Evolutionary conservation across 1,140 invertebrate genomes (phyloP), one percentile per base, ranked within the genome.

Genomic region (Ectropis grisescens): DNA sequence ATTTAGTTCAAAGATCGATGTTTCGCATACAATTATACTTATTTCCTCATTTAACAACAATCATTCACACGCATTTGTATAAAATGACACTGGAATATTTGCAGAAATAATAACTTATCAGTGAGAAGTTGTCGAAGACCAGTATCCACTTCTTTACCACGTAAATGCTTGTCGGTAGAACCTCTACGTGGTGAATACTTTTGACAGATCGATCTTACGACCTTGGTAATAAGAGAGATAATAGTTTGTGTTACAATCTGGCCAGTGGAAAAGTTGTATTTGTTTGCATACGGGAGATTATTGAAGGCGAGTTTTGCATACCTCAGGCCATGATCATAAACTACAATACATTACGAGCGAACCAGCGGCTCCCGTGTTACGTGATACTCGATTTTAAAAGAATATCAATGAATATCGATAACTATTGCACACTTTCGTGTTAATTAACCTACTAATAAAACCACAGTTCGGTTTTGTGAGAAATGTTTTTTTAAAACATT

Each of bases 321-420:
- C 62, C 68, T 56, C 59, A 62, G 68, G 66, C 65, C 67, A 65
- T 52, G 55, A 59, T 42, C 50, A 71, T 78, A 74, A 74, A 78
- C 64, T 71, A 68, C 61, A 65, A 69, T 62, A 67, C 60, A 60
- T 76, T 67, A 71, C 47, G 67, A 71, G 60, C 58, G 37, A 58
- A 49, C 50, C 48, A 47, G 37, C 40, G 51, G 61, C 71, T 76
- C 44, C 71, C 42, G 71, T 69, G 54, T 76, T 72, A 76, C 68
- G 66, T 72, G 47, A 44, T 41, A 46, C 35, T 39, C 33, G 50
- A 35, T 24, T 50, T 39, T 42, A 43, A 45, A 54, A 58, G 41
- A 50, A 54, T 53, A 45, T 49, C 49, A 47, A 57, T 39, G 38
- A 47, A 44, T 49, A 39, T 39, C 27, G 36, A 41, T 37, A 30